Base-by-base conservation (phyloP, 2,797 vertebrate genomes). In the Esox masquinongy region DNA sequence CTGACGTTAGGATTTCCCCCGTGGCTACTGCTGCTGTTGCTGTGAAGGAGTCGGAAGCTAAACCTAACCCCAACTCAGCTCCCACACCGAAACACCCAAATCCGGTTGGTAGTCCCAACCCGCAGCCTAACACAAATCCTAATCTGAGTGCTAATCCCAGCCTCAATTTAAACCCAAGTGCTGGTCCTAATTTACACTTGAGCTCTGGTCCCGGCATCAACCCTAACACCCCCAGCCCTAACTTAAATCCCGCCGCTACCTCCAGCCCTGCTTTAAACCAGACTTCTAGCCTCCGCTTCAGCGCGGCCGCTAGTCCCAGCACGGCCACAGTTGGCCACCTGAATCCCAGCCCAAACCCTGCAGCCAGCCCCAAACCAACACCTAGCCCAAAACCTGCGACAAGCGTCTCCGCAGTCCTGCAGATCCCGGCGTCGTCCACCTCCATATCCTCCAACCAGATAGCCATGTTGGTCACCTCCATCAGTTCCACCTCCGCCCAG, bases 391-490 rank as follows among this genome's bases (percentile, higher is more conserved):
- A 93, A 84, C 84, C 91, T 43, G 80, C 90, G 56, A 89, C 94
- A 81, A 94, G 82, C 82, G 92, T 94, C 81, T 91, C 96, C 85
- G 92, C 96, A 4, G 94, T 95, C 59, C 91, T 97, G 84, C 96
- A 97, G 73, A 95, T 96, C 79, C 94, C 97, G 68, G 91, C 94
- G 66, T 96, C 94, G 61, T 95, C 96, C 72, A 93, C 94, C 75
- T 90, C 95, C 59, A 92, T 96, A 86, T 91, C 96, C 53, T 92
- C 95, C 79, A 98, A 93, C 86, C 97, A 97, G 83, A 98, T 99
- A 84, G 98, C 97, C 67, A 96, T 99, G 72, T 99, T 98, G 88
- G 97, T 99, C 74, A 97, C 97, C 66, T 97, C 98, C 31, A 95
- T 99, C 68, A 97, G 96, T 4, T 96, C 96, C 72, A 91, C 96